Conservation (phyloP, 2,888 invertebrate species). For the Drosophila barbarae region DNA sequence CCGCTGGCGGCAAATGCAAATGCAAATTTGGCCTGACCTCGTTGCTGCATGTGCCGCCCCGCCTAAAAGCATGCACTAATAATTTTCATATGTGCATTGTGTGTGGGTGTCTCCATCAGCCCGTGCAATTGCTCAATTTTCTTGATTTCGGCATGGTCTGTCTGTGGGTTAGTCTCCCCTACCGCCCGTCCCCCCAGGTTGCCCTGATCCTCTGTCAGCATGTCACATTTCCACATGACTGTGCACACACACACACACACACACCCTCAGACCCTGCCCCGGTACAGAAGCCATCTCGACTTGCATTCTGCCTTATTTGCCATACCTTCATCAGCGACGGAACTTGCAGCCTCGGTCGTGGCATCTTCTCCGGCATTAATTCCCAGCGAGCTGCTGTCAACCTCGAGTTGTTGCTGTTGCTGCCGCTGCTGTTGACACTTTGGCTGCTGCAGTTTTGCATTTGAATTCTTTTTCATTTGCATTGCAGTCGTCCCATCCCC, state of each 20-base stretch:
- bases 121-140: conserved; percentile 70
- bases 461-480: conserved; percentile 63
- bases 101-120: conserved; percentile 27
- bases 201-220: conserved; percentile 44
- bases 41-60: conserved; percentile 54
- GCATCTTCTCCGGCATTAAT: conserved; percentile 64
- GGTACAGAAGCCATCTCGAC: conserved; percentile 33
- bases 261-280: conserved; percentile 3
- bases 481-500: conserved; percentile 56
- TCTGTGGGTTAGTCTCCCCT: conserved; percentile 28
- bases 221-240: conserved; percentile 64
- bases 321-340: conserved; percentile 75
- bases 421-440: conserved; percentile 55
- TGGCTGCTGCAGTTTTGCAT: conserved; percentile 64
- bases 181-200: conserved; percentile 18
- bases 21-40: conserved; percentile 64
- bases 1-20: conserved; percentile 53
- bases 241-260: conserved; percentile 36
- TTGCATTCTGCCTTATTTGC: conserved; percentile 66
- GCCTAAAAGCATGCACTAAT: conserved; percentile 67
- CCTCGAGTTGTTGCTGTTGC: conserved; percentile 29
- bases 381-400: conserved; percentile 61
- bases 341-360: conserved; percentile 53
- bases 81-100: conserved; percentile 66
- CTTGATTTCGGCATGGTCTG: conserved; percentile 64